These are phyloP conservation scores for Falco naumanni DNA, from an alignment of 2,797 vertebrate genomes.

Conservation along the genomic window DNA sequence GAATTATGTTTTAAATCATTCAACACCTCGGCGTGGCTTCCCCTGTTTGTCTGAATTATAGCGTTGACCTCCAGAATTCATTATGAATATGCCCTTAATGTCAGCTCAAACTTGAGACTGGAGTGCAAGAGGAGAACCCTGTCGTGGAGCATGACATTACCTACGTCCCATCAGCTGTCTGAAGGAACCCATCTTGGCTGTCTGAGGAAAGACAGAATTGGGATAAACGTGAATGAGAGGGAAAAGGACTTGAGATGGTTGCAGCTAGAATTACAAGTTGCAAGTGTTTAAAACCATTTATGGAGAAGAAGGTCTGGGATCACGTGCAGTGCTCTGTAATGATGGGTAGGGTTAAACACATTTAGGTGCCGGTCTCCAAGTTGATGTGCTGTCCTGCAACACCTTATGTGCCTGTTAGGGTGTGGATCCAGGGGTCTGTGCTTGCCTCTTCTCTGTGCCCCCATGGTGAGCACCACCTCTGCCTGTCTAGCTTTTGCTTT, in stretches of 20 bases:
- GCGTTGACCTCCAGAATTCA: neutral
- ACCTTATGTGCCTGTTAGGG: rapidly evolving
- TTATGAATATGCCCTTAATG: neutral
- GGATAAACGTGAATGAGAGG: neutral
- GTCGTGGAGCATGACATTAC: rapidly evolving
- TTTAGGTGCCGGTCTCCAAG: neutral
- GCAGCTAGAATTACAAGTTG: neutral
- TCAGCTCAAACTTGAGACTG: neutral
- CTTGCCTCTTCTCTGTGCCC: neutral
- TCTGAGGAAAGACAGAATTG: neutral
- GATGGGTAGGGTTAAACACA: rapidly evolving
- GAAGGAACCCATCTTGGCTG: neutral
- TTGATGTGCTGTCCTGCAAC: rapidly evolving
- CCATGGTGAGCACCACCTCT: neutral
- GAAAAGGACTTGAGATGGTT: neutral
- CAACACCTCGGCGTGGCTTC: conserved; percentile 3
- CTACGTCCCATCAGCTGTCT: neutral
- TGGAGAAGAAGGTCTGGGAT: neutral
- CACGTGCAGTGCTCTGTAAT: rapidly evolving
- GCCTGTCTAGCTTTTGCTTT: neutral
- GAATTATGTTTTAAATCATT: conserved; percentile 57
- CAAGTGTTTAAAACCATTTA: neutral
- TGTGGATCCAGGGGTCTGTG: rapidly evolving
- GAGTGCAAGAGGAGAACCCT: neutral
- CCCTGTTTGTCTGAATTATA: neutral